A percentile compares a stretch with the other conserved stretches of the same genome.
phyloP scores from a whole-genome alignment of 2,113 vertebrate genomes.

The Neoarius graeffei region DNA sequence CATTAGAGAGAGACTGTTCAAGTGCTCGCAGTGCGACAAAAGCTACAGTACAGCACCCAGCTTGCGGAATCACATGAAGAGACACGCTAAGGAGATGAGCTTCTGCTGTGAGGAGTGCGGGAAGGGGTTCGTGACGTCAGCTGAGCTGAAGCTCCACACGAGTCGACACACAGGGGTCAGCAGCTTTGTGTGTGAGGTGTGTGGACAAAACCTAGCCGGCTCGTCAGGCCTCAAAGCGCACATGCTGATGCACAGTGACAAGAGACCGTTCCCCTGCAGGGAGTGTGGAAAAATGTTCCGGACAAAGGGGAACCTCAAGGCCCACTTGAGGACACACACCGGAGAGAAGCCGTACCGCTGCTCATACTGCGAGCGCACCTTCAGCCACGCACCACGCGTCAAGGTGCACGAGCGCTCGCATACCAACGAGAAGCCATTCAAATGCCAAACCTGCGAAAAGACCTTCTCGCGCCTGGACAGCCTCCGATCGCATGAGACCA shows the following conservation, averaged over 20 bases:
- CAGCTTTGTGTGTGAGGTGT: conserved; percentile 24
- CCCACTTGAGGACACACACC: conserved; percentile 15
- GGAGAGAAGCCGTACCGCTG: conserved; percentile 38
- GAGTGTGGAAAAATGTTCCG: conserved; percentile 43
- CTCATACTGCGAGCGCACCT: conserved; percentile 28
- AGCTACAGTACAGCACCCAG: neutral
- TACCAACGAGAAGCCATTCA: conserved; percentile 31
- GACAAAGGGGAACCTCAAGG: neutral
- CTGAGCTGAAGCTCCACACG: conserved; percentile 24
- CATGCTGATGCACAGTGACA: conserved; percentile 28
- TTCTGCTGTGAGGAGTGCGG: conserved; percentile 40
- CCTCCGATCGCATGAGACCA: conserved; percentile 10
- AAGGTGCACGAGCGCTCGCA: conserved; percentile 33
- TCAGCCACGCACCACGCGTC: neutral
- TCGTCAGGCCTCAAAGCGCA: conserved; percentile 24
- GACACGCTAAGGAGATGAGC: conserved; percentile 19
- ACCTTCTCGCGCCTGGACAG: neutral
- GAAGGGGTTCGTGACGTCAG: conserved; percentile 17
- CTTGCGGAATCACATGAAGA: conserved; percentile 25
- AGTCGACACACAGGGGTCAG: conserved; percentile 23
- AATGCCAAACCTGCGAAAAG: conserved; percentile 38
- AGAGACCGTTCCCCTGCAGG: conserved; percentile 19
- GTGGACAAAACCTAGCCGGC: conserved; percentile 16
- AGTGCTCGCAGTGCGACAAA: conserved; percentile 35
- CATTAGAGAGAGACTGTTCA: neutral